Evolutionary conservation across 2,888 invertebrate genomes (phyloP).

Genomic region (Lingula anatina): DNA sequence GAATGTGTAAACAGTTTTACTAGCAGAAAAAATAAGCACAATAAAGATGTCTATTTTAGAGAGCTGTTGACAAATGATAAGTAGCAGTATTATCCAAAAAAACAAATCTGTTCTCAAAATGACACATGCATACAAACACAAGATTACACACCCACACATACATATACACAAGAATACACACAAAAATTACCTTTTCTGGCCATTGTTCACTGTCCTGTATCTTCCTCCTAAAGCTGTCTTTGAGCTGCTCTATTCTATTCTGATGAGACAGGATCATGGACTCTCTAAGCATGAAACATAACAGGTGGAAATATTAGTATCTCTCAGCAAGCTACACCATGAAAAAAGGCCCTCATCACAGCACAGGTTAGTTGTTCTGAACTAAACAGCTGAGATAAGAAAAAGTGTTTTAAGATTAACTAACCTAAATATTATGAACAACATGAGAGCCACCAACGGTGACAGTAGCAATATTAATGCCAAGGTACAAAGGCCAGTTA

Average conservation of each 20-base stretch:
- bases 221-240: constrained; percentile 45
- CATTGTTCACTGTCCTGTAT: constrained; percentile 41
- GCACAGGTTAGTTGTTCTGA: neutral
- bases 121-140: neutral
- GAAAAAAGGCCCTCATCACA: neutral
- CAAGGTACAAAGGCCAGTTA: constrained; percentile 8
- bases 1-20: too few relatives aligned
- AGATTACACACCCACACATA: neutral
- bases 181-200: constrained; percentile 39
- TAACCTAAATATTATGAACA: neutral
- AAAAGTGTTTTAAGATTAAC: neutral
- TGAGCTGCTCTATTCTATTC: constrained; percentile 44
- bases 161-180: neutral
- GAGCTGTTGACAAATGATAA: too few relatives aligned
- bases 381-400: neutral
- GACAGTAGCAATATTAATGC: neutral
- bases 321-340: neutral
- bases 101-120: neutral
- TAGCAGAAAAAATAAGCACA: too few relatives aligned
- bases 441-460: too few relatives aligned
- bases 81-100: too few relatives aligned
- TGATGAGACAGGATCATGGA: constrained; percentile 47
- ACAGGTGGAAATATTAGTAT: constrained; percentile 2
- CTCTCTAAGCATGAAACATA: constrained; percentile 25
- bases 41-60: too few relatives aligned